Conservation (phyloP, 2,888 invertebrate genomes). For the Keiferia lycopersicella region DNA sequence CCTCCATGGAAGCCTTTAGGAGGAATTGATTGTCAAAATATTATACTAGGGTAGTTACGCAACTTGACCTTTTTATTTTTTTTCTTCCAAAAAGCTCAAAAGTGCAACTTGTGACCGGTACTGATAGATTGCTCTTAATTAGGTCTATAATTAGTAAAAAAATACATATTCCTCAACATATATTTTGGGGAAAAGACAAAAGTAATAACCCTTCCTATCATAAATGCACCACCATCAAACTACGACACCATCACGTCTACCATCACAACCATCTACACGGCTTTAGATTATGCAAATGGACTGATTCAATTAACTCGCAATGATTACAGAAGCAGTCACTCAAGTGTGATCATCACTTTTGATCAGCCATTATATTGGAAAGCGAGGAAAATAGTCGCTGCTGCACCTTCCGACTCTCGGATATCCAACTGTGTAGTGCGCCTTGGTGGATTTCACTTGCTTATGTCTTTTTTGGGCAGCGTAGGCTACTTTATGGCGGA, state of each 20-base stretch:
- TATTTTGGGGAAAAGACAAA: slow-evolving; percentile 4
- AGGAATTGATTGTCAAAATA: too few species aligned
- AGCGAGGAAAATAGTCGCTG: slow-evolving; percentile 3
- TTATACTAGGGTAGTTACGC: too few species aligned
- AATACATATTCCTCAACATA: too few species aligned
- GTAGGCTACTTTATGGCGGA: slow-evolving; percentile 2
- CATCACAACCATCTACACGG: slow-evolving; percentile 9
- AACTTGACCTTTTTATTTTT: too few species aligned
- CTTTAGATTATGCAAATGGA: neutral
- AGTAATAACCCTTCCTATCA: slow-evolving; percentile 7
- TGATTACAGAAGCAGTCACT: neutral
- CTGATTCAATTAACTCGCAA: neutral
- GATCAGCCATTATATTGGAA: neutral
- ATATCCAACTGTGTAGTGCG: neutral
- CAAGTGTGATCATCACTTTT: slow-evolving; percentile 1
- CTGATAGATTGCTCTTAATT: too few species aligned
- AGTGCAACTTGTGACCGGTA: too few species aligned
- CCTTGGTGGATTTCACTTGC: slow-evolving; percentile 2
- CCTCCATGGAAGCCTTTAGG: too few species aligned
- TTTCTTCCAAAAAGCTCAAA: too few species aligned
- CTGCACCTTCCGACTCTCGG: neutral
- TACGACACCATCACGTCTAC: too few species aligned
- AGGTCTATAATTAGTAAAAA: too few species aligned
- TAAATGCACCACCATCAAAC: neutral
- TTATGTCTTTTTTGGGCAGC: slow-evolving; percentile 7